These are phyloP conservation scores for Sciurus vulgaris DNA, from an alignment of 2,797 vertebrate species.

Conservation along the genomic window DNA sequence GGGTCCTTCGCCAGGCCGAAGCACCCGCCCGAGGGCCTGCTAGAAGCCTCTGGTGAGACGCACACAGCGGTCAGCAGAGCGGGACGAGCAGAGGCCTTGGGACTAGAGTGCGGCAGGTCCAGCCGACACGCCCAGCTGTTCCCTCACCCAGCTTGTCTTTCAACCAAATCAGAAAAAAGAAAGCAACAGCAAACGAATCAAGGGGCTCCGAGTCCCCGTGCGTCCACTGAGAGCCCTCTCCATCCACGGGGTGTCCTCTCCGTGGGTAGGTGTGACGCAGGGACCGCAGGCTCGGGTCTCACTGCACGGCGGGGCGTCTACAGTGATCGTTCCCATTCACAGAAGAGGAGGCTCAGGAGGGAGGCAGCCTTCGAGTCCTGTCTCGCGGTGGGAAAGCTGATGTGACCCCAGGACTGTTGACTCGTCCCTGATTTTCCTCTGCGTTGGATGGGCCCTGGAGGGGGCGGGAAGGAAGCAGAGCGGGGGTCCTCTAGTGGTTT, in stretches of 20 bases:
- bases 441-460: rapidly evolving
- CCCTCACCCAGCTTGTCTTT: neutral
- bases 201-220: rapidly evolving
- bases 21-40: neutral
- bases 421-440: neutral
- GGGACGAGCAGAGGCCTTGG: rapidly evolving
- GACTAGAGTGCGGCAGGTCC: neutral
- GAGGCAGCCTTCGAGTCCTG: neutral
- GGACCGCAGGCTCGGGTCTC: too few relatives aligned
- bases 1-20: neutral
- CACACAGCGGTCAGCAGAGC: neutral
- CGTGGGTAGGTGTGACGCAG: too few relatives aligned
- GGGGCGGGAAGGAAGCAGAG: rapidly evolving
- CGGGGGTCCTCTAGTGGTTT: rapidly evolving
- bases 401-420: neutral
- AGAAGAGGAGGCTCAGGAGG: neutral
- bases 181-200: neutral
- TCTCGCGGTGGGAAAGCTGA: neutral
- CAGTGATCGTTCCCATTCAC: neutral
- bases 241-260: neutral
- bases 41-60: neutral
- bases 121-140: neutral
- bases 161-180: neutral
- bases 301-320: neutral
- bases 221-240: rapidly evolving